Evolutionary conservation across 2,797 vertebrate genomes (phyloP).

Genomic region (Chelidonichthys spinosus): DNA sequence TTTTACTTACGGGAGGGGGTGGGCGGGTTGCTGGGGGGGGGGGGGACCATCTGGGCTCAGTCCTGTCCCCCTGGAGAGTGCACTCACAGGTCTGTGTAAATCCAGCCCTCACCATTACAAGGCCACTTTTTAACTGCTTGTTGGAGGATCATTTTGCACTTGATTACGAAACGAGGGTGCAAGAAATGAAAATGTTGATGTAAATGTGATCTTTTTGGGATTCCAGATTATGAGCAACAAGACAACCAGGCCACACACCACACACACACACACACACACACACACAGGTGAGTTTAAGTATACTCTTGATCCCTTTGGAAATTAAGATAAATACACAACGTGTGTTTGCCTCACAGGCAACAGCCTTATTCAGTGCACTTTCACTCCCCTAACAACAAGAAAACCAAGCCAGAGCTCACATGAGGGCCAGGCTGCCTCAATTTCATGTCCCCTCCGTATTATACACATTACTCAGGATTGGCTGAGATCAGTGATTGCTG

Average conservation of each 20-base stretch:
- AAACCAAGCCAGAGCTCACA: neutral
- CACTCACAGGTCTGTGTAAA: constrained; percentile 40
- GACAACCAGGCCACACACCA: constrained; percentile 4
- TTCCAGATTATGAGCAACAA: neutral
- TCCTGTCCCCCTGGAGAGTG: constrained; percentile 38
- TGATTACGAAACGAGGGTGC: constrained; percentile 1
- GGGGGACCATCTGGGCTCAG: constrained; percentile 56
- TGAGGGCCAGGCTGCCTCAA: neutral
- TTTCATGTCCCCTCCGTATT: neutral
- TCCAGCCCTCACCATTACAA: constrained; percentile 33
- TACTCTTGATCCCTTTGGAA: constrained; percentile 3
- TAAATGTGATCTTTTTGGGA: constrained; percentile 31
- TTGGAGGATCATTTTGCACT: constrained; percentile 26
- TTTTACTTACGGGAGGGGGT: constrained; percentile 47
- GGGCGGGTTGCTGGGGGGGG: constrained; percentile 21
- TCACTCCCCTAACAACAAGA: neutral
- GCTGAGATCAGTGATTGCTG: neutral
- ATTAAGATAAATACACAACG: neutral
- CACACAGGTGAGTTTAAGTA: neutral
- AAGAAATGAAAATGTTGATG: constrained; percentile 5
- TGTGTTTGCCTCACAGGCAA: neutral
- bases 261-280: neutral
- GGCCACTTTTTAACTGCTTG: constrained; percentile 8
- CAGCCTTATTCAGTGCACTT: constrained; percentile 8
- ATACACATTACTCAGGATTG: neutral